Conservation (phyloP, 2,797 vertebrate species). For the Geotrypetes seraphini region DNA sequence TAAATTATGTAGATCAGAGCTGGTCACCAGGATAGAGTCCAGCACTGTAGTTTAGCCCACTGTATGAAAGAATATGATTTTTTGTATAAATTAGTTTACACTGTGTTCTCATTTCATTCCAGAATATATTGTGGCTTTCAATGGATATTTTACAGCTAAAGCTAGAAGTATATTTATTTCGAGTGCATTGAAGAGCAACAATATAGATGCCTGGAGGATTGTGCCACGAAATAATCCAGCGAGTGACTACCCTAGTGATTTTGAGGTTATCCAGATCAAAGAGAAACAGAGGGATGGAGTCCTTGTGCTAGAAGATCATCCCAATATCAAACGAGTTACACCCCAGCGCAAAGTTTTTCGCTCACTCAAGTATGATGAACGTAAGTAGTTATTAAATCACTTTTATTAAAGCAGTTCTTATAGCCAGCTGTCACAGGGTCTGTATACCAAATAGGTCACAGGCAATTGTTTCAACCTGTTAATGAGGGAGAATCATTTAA, state of each 20-base stretch:
- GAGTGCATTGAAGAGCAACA: constrained; percentile 71
- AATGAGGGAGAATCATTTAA: too few relatives aligned
- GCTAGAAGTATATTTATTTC: constrained; percentile 89
- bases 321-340: constrained; percentile 91
- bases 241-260: constrained; percentile 93
- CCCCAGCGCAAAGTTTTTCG: constrained; percentile 90
- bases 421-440: too few relatives aligned
- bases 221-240: constrained; percentile 89
- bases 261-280: constrained; percentile 87
- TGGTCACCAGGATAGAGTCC: too few relatives aligned
- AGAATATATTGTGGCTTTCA: constrained; percentile 95
- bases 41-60: too few relatives aligned
- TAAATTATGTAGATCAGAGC: too few relatives aligned
- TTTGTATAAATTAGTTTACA: too few relatives aligned
- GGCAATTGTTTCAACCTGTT: too few relatives aligned
- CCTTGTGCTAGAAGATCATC: constrained; percentile 80
- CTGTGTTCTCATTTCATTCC: constrained; percentile 27
- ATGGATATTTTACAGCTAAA: constrained; percentile 91
- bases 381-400: constrained; percentile 60
- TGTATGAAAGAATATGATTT: too few relatives aligned
- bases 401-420: too few relatives aligned
- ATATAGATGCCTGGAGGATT: constrained; percentile 80
- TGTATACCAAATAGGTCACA: too few relatives aligned
- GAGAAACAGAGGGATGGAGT: constrained; percentile 70
- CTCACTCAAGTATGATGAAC: constrained; percentile 71